phyloP scores from a whole-genome alignment of 2,797 vertebrate species.

The Pseudopleuronectes americanus region DNA sequence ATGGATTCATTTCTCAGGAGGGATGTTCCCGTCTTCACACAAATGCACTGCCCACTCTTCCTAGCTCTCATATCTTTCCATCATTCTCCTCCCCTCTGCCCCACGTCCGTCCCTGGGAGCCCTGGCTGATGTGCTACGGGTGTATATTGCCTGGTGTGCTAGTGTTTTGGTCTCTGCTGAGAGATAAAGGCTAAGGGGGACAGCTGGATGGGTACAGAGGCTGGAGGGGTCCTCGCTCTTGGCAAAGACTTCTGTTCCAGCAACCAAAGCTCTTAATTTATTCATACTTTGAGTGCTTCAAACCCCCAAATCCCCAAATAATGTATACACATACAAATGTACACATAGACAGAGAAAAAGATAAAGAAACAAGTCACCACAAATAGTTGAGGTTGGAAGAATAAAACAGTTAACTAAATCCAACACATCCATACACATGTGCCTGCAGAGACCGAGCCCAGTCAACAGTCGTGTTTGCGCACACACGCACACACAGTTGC shows the following conservation, averaged over 20 bases:
- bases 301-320: conserved; percentile 61
- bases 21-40: conserved; percentile 44
- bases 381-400: conserved; percentile 34
- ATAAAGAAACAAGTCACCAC: conserved; percentile 45
- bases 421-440: conserved; percentile 43
- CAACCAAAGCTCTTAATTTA: conserved; percentile 75
- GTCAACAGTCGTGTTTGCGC: conserved; percentile 16
- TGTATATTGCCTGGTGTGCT: conserved; percentile 55
- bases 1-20: conserved; percentile 81
- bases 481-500: conserved; percentile 29
- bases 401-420: conserved; percentile 45
- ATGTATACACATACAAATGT: conserved; percentile 43
- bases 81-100: conserved; percentile 24
- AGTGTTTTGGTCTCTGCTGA: conserved; percentile 59
- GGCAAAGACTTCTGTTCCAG: conserved; percentile 63
- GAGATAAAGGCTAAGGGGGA: conserved; percentile 62
- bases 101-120: conserved; percentile 37
- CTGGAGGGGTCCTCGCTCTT: conserved; percentile 69
- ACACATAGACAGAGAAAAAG: conserved; percentile 33
- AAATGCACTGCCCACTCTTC: conserved; percentile 37
- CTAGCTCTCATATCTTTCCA: conserved; percentile 33
- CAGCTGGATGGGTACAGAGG: conserved; percentile 71
- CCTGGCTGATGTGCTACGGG: conserved; percentile 44
- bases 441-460: conserved; percentile 37
- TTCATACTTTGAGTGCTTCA: conserved; percentile 78